A percentile compares a stretch with the other conserved stretches of the same genome.
Conservation (phyloP, 2,797 vertebrate species). For the Myiothlypis coronata region DNA sequence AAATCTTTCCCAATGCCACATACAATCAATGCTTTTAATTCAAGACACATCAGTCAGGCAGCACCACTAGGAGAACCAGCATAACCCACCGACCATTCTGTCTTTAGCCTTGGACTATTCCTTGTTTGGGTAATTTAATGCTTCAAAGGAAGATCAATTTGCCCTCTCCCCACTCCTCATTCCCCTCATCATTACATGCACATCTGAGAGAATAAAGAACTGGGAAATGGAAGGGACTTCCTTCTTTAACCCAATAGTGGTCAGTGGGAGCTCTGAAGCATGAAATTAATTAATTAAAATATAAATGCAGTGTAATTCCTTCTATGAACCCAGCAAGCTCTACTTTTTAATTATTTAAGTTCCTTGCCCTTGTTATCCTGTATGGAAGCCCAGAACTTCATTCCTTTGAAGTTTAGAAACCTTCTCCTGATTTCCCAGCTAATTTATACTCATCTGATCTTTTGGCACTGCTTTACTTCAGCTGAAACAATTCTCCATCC, state of each 20-base stretch:
- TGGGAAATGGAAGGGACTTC: conserved; percentile 26
- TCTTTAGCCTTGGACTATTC: neutral
- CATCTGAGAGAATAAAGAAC: conserved; percentile 35
- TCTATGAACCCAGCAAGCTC: conserved; percentile 44
- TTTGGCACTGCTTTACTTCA: neutral
- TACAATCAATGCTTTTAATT: conserved; percentile 4
- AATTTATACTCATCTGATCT: conserved; percentile 48
- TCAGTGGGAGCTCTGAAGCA: conserved; percentile 62
- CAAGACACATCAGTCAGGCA: neutral
- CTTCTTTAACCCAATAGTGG: conserved; percentile 52
- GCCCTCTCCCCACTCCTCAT: neutral
- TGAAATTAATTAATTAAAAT: conserved; percentile 70
- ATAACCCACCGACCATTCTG: neutral
- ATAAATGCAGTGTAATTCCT: conserved; percentile 49
- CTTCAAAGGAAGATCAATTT: conserved; percentile 58
- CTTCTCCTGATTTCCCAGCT: conserved; percentile 12
- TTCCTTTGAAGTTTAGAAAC: conserved; percentile 49
- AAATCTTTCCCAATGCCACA: neutral
- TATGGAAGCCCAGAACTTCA: conserved; percentile 30
- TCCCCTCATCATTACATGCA: conserved; percentile 4
- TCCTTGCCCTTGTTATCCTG: conserved; percentile 25
- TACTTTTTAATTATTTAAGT: conserved; percentile 61
- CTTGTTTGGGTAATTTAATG: conserved; percentile 55
- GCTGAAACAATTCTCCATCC: neutral
- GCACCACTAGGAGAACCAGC: neutral